These are phyloP conservation scores for Euzetes globulus DNA, from an alignment of 2,888 invertebrate genomes.

Conservation along the genomic window DNA sequence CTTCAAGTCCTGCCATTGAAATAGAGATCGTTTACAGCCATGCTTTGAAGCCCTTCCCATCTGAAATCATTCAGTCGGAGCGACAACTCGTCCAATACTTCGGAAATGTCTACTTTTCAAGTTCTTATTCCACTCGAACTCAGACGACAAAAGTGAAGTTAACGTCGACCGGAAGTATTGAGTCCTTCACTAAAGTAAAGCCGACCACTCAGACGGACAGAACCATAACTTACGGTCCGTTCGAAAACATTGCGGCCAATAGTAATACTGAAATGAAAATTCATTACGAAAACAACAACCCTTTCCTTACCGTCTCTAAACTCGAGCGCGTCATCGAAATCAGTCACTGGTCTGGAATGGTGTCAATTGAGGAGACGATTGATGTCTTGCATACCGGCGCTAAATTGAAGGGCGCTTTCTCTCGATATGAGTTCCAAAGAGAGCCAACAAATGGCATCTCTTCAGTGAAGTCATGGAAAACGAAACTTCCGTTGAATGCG, in stretches of 20 bases:
- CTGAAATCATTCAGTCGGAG: constrained; percentile 80
- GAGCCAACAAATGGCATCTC: constrained; percentile 79
- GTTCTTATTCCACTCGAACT: constrained; percentile 68
- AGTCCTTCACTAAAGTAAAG: constrained; percentile 71
- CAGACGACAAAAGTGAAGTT: constrained; percentile 74
- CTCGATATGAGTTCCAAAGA: constrained; percentile 92
- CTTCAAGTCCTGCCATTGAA: constrained; percentile 45
- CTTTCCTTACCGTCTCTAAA: constrained; percentile 85
- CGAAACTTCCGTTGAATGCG: constrained; percentile 68
- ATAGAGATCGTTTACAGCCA: constrained; percentile 70
- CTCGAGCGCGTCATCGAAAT: constrained; percentile 84
- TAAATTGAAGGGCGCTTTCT: constrained; percentile 77
- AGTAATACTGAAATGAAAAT: constrained; percentile 53
- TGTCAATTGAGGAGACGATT: constrained; percentile 90
- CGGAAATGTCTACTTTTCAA: constrained; percentile 73
- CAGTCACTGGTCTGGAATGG: constrained; percentile 94
- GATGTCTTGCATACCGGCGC: constrained; percentile 90
- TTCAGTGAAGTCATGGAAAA: constrained; percentile 83
- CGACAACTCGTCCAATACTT: constrained; percentile 82
- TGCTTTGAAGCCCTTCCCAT: constrained; percentile 72
- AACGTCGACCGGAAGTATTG: constrained; percentile 64
- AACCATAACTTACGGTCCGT: constrained; percentile 81
- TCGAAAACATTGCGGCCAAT: constrained; percentile 59
- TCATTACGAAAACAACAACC: constrained; percentile 93
- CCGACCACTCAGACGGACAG: constrained; percentile 71